Evolutionary conservation across 2,888 invertebrate species (phyloP).

Genomic region (Cabera pusaria): DNA sequence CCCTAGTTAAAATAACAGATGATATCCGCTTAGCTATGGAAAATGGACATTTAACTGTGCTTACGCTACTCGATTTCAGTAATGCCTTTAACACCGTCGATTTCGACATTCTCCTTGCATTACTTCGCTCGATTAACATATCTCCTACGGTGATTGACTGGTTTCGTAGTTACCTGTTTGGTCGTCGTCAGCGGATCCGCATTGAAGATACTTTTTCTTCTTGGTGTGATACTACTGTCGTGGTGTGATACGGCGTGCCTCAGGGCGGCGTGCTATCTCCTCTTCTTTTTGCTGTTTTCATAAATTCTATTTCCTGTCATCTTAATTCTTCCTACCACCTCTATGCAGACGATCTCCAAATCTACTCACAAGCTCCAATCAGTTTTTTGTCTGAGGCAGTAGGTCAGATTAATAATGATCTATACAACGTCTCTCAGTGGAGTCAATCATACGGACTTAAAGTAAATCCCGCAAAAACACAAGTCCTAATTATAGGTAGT

Average conservation of each 20-base stretch:
- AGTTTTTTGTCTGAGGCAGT: slow-evolving; percentile 1
- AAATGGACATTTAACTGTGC: slow-evolving; percentile 1
- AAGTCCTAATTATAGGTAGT: slow-evolving; percentile 5
- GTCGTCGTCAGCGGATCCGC: slow-evolving; percentile 4
- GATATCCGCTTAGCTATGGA: slow-evolving; percentile 2
- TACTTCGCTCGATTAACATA: slow-evolving; percentile 8
- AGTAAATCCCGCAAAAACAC: slow-evolving; percentile 6
- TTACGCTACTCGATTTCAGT: slow-evolving; percentile 4
- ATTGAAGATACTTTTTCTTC: slow-evolving; percentile 1
- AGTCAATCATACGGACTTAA: slow-evolving; percentile 1
- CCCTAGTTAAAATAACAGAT: slow-evolving; percentile 5
- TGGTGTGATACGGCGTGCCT: too few species aligned
- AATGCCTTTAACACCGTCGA: slow-evolving; percentile 9
- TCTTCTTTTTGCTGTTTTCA: slow-evolving; percentile 8
- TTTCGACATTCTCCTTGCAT: slow-evolving; percentile 2
- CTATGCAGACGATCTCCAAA: slow-evolving; percentile 11
- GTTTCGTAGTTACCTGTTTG: slow-evolving; percentile 12
- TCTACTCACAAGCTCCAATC: not conserved
- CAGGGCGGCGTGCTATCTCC: slow-evolving; percentile 7
- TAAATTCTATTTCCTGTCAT: slow-evolving; percentile 8
- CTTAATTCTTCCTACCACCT: slow-evolving; percentile 10
- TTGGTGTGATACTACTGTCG: slow-evolving; percentile 4
- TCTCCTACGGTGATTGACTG: slow-evolving; percentile 8
- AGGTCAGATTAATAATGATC: not conserved
- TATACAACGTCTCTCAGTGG: not conserved